A percentile compares a stretch with the other conserved stretches of the same genome.
Evolutionary conservation across 2,113 vertebrate genomes (phyloP).

Genomic region (Microtus montanus): DNA sequence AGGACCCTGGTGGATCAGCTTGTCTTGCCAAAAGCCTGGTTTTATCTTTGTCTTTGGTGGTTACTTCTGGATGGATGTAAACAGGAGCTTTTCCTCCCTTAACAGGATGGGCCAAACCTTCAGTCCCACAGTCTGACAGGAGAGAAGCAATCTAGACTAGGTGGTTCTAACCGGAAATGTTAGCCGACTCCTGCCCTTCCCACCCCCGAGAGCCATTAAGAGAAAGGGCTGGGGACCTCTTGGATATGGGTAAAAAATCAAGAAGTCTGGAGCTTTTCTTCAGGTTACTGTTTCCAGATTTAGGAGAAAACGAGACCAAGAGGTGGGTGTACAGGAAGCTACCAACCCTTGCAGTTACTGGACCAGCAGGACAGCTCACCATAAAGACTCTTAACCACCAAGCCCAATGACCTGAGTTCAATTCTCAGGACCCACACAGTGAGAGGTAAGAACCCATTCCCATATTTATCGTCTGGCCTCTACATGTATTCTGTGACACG

Average conservation of each 20-base stretch:
- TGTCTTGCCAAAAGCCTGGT: not conserved
- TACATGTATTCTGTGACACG: not conserved
- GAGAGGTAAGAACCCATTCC: not conserved
- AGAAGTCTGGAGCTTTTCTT: not conserved
- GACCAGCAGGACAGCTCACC: not conserved
- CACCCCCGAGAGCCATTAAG: not conserved
- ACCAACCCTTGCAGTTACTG: not conserved
- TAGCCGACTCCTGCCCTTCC: too few relatives aligned
- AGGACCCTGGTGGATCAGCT: not conserved
- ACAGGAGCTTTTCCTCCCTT: not conserved
- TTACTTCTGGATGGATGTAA: not conserved
- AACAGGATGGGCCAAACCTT: not conserved
- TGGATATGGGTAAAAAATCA: not conserved
- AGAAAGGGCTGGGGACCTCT: not conserved
- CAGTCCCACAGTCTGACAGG: not conserved
- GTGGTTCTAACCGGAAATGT: not conserved
- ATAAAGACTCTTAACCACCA: not conserved
- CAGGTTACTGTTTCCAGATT: not conserved
- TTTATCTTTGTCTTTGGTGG: rapidly evolving
- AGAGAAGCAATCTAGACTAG: not conserved
- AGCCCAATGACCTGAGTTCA: not conserved
- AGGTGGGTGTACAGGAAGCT: not conserved
- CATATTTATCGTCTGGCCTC: not conserved
- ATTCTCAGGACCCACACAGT: not conserved
- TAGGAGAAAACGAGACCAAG: too few relatives aligned